Conservation (phyloP, 2,113 vertebrate genomes). For the Pelecanus crispus region DNA sequence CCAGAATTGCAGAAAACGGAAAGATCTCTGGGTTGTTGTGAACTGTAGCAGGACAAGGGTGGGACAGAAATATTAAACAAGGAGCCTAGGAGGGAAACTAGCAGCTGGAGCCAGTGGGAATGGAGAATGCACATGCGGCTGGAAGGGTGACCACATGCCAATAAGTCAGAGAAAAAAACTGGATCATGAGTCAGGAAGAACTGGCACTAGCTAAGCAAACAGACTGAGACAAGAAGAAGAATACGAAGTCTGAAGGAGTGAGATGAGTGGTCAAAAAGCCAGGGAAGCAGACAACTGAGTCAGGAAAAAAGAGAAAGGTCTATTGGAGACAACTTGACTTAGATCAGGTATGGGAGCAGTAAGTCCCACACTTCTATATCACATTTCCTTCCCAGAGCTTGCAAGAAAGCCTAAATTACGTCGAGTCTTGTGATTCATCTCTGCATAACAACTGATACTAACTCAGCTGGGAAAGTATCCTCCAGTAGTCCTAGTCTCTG, state of each 20-base stretch:
- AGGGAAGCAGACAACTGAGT: background rate
- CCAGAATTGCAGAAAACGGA: background rate
- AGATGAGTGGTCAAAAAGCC: background rate
- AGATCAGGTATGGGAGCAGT: background rate
- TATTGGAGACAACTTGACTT: accelerated
- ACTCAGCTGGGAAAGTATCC: background rate
- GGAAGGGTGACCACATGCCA: background rate
- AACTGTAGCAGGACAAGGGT: background rate
- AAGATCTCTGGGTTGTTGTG: background rate
- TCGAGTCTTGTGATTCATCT: background rate
- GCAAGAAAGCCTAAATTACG: background rate
- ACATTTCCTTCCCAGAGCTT: background rate
- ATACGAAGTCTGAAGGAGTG: background rate
- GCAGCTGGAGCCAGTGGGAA: background rate
- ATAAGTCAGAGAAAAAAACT: background rate
- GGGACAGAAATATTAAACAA: background rate
- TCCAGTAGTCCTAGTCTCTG: background rate
- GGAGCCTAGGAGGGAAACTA: background rate
- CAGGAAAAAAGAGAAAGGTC: background rate
- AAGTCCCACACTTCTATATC: background rate
- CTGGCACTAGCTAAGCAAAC: background rate
- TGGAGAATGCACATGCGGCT: background rate
- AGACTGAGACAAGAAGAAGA: background rate
- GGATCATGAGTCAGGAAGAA: background rate
- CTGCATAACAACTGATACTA: background rate